phyloP scores from a whole-genome alignment of 2,888 invertebrate genomes.

The Macrophya alboannulata region DNA sequence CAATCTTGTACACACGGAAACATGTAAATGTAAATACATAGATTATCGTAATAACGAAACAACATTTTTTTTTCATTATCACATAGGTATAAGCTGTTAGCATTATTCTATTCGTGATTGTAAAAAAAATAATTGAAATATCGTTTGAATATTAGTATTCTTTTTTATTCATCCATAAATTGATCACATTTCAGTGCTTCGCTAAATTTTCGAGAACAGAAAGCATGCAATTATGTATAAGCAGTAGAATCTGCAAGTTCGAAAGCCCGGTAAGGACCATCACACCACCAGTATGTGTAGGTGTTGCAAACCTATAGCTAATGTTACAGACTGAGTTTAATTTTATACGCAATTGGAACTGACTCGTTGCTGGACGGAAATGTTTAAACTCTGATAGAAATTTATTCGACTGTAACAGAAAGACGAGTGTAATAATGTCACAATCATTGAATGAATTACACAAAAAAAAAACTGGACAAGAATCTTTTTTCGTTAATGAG shows the following conservation, averaged over 20 bases:
- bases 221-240: background rate
- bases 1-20: constrained; percentile 78
- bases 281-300: background rate
- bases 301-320: background rate
- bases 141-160: background rate
- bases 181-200: background rate
- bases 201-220: background rate
- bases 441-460: no score
- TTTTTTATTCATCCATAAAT: background rate
- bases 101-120: background rate
- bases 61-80: constrained; percentile 11
- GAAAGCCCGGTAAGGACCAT: background rate
- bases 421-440: no score
- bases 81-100: background rate
- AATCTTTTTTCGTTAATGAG: background rate
- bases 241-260: background rate
- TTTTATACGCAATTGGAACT: background rate
- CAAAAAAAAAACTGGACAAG: background rate
- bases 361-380: no score
- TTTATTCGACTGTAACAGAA: no score
- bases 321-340: background rate
- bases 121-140: background rate
- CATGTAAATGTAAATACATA: constrained; percentile 77
- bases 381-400: no score
- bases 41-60: constrained; percentile 71